phyloP scores from a whole-genome alignment of 2,797 vertebrate genomes.

The Malurus splendens region DNA sequence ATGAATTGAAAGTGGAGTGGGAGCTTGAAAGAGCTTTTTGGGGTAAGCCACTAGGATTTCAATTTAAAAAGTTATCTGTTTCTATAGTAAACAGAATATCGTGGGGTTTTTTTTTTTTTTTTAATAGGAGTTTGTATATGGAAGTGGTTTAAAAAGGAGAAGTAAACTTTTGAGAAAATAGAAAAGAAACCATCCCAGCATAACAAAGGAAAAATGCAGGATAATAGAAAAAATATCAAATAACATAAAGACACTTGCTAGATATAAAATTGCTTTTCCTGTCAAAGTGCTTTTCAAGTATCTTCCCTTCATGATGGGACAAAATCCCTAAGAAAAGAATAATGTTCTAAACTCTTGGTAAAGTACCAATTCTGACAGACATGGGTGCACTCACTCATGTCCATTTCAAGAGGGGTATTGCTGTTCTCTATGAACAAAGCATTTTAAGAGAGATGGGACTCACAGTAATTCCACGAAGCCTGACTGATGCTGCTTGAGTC shows the following conservation, averaged over 20 bases:
- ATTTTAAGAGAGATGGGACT: background rate
- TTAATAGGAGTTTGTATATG: background rate
- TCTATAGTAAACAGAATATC: background rate
- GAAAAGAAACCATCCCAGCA: background rate
- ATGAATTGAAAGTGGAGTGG: background rate
- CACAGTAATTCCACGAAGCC: background rate
- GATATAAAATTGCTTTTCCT: background rate
- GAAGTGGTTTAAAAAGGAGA: background rate
- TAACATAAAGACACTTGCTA: background rate
- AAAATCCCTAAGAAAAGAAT: background rate
- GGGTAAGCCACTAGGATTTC: background rate
- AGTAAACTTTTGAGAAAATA: background rate
- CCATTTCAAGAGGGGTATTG: background rate
- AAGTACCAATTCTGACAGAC: background rate
- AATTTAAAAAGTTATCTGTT: background rate
- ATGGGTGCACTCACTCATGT: fast-evolving
- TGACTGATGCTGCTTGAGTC: background rate
- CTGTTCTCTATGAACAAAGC: background rate
- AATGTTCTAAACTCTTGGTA: background rate
- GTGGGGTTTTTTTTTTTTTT: background rate
- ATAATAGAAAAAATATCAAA: background rate
- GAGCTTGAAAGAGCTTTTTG: background rate
- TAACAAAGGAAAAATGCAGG: background rate
- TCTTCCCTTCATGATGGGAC: background rate
- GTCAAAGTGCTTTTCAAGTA: background rate